Conservation (phyloP, 2,888 invertebrate genomes). For the Dioctria linearis region DNA sequence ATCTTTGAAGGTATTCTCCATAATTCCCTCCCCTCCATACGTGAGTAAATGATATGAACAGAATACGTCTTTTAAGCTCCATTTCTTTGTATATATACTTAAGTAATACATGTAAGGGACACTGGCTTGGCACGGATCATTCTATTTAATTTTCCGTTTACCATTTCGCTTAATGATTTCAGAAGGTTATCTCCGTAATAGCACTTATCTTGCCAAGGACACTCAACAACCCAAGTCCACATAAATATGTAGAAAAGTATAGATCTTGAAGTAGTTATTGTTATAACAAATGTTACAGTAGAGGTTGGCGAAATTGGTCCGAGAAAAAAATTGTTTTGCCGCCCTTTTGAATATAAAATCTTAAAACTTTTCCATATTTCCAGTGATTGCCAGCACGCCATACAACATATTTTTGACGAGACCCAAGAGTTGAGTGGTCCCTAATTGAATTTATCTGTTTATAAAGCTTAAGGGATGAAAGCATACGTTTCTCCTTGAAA, state of each 20-base stretch:
- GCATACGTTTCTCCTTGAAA: slow-evolving; percentile 1
- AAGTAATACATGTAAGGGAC: too few relatives aligned
- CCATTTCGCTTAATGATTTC: slow-evolving; percentile 26
- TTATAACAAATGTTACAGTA: not conserved
- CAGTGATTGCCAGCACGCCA: not conserved
- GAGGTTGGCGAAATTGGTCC: not conserved
- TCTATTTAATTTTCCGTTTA: slow-evolving; percentile 33
- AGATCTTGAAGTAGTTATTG: not conserved
- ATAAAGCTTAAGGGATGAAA: not conserved
- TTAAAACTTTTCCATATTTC: slow-evolving; percentile 9
- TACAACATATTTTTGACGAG: not conserved
- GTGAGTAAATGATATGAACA: slow-evolving; percentile 33
- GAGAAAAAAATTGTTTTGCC: not conserved
- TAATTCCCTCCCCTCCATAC: not conserved
- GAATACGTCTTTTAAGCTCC: not conserved
- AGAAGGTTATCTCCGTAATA: slow-evolving; percentile 16
- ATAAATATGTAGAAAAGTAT: not conserved
- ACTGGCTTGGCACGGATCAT: not conserved
- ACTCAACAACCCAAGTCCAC: not conserved
- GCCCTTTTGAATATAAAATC: not conserved
- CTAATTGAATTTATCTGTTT: slow-evolving; percentile 22
- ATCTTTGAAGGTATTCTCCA: slow-evolving; percentile 7
- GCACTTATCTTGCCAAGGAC: not conserved
- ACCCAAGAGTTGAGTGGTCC: not conserved
- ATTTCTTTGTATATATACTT: not conserved